Base-by-base conservation (phyloP, 2,113 vertebrate genomes). In the Saccopteryx bilineata region DNA sequence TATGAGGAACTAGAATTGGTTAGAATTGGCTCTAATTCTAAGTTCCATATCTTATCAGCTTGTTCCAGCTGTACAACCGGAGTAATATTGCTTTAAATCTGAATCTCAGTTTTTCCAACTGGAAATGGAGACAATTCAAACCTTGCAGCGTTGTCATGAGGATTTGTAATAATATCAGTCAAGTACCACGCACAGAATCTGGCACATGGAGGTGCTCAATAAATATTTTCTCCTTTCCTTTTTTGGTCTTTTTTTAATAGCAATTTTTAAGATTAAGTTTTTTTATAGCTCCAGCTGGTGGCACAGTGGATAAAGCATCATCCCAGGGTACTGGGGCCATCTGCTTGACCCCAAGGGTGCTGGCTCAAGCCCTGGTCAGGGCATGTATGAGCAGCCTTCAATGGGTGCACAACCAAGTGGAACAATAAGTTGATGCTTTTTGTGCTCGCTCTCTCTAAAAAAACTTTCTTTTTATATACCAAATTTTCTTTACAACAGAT, bases 401-500 rank as follows among this genome's bases (percentile, higher is more conserved):
- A 33, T 21, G 18, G 31, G 26, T 69, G 15, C 39, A 39, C 39
- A 39, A 39, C 39, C 39, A 39, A 39, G 39, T 39, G 39, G 39
- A 39, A 39, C 39, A 39, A 39, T 39, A 39, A 39, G 39, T 39
- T 39, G 39, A 39, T 39, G 39, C 39, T 39, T 39, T 39, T 39
- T 39, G 39, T 39, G 39, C 31, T 69, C n/a, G n/a, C 66, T n/a
- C 66, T 69, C 66, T 69, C 66, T 69, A 11, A 69, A 69, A 69
- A 66, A 26, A 5, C 14, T 28, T 66, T 65, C 19, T 85, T 68
- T 61, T 54, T 28, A 80, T 93, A 15, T 66, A 87, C 54, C 28
- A 91, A 87, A 84, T 54, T 46, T 91, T 84, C 54, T 80, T 85
- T 61, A 46, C 84, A 87, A 89, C 9, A 72, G 39, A n/a, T 94